These are phyloP conservation scores for Wiebesia pumilae DNA, from an alignment of 1,140 invertebrate genomes.

Conservation along the genomic window DNA sequence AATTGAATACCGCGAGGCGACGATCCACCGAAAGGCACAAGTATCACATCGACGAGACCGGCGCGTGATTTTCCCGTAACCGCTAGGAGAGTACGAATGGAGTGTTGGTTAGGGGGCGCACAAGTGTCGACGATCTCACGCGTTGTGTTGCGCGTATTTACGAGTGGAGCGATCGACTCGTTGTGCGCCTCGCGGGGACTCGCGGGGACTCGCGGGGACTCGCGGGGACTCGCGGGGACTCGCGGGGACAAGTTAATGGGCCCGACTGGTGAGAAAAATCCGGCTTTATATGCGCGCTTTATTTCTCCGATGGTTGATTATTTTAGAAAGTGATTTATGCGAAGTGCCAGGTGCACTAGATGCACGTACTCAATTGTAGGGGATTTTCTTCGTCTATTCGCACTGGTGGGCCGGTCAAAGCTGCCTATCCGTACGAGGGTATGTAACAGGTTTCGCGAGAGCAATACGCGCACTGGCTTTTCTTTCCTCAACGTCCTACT, in stretches of 20 bases:
- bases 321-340: slow-evolving; percentile 49
- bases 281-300: no score
- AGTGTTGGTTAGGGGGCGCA: background rate
- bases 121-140: slow-evolving; percentile 60
- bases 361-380: slow-evolving; percentile 18
- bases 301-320: slow-evolving; percentile 28
- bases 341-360: background rate
- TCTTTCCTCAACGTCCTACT: background rate
- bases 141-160: background rate
- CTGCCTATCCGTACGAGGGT: background rate
- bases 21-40: no score
- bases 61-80: no score
- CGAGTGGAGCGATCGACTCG: slow-evolving; percentile 39
- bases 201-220: background rate
- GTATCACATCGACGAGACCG: no score
- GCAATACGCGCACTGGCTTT: background rate
- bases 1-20: no score
- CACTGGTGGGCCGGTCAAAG: background rate
- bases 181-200: slow-evolving; percentile 20
- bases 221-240: background rate
- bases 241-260: slow-evolving; percentile 5
- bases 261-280: background rate
- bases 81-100: background rate
- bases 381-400: background rate
- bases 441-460: slow-evolving; percentile 23